Evolutionary conservation across 2,797 vertebrate genomes (phyloP).

Genomic region (Anableps anableps): DNA sequence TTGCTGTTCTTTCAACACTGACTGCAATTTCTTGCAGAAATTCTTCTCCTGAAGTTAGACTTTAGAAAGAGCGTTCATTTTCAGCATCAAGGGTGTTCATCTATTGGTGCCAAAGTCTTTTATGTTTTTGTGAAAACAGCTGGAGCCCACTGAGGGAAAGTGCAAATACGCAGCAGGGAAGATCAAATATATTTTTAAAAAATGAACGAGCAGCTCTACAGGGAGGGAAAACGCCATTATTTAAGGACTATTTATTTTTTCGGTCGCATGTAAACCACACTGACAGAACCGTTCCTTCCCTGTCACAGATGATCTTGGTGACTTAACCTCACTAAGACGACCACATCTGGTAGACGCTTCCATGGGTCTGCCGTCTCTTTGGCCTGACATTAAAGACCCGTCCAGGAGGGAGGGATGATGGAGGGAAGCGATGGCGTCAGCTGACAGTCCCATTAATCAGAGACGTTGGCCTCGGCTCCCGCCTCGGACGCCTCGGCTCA

Average conservation of each 20-base stretch:
- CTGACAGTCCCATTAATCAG: slow-evolving; percentile 66
- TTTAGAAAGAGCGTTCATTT: too few relatives aligned
- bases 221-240: not conserved
- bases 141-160: not conserved
- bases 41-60: too few relatives aligned
- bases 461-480: slow-evolving; percentile 37
- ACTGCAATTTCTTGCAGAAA: too few relatives aligned
- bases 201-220: not conserved
- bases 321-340: slow-evolving; percentile 22
- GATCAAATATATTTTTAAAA: not conserved
- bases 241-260: not conserved
- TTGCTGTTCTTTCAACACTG: too few relatives aligned
- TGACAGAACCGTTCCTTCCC: not conserved
- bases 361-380: slow-evolving; percentile 35
- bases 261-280: not conserved
- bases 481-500: slow-evolving; percentile 29
- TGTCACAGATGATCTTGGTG: not conserved
- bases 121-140: not conserved
- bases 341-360: slow-evolving; percentile 17
- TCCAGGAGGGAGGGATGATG: slow-evolving; percentile 53
- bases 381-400: slow-evolving; percentile 48
- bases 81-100: too few relatives aligned
- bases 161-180: not conserved
- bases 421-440: slow-evolving; percentile 42
- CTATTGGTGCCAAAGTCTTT: not conserved